Evolutionary conservation across 2,797 vertebrate species (phyloP).

Genomic region (Podarcis siculus): DNA sequence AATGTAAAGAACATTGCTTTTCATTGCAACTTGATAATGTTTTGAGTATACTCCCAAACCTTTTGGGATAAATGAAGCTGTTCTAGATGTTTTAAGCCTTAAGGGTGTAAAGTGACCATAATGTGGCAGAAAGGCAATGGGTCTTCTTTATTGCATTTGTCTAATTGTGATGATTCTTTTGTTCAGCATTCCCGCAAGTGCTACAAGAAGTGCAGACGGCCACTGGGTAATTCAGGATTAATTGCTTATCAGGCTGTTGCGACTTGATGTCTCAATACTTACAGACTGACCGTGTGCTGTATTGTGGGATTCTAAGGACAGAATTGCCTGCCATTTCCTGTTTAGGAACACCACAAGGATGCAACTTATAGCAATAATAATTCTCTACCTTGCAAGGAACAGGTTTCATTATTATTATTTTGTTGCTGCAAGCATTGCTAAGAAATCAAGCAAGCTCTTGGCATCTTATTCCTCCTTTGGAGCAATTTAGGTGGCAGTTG

Average conservation of each 20-base stretch:
- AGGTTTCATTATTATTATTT: conserved; percentile 64
- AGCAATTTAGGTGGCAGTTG: conserved; percentile 72
- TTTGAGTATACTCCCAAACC: background rate
- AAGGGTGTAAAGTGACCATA: background rate
- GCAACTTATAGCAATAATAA: conserved; percentile 28
- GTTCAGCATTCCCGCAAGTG: background rate
- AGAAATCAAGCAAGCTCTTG: conserved; percentile 73
- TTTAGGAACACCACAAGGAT: conserved; percentile 57
- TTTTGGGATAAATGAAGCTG: background rate
- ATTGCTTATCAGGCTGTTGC: conserved; percentile 39
- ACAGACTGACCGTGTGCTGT: conserved; percentile 27
- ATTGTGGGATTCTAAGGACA: conserved; percentile 32
- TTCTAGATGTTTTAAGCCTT: background rate
- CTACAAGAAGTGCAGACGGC: background rate
- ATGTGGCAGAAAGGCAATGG: background rate
- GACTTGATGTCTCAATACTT: conserved; percentile 33
- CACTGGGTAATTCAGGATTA: conserved; percentile 9
- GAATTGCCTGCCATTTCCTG: conserved; percentile 44
- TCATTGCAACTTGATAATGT: background rate
- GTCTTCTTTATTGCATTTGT: background rate
- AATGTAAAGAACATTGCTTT: background rate
- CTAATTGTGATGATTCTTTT: background rate
- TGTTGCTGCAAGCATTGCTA: conserved; percentile 71
- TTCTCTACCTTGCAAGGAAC: conserved; percentile 49
- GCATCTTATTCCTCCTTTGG: conserved; percentile 78